Evolutionary conservation across 2,113 vertebrate genomes (phyloP), one percentile per base, ranked within the genome.

Genomic region (Hassar affinis): DNA sequence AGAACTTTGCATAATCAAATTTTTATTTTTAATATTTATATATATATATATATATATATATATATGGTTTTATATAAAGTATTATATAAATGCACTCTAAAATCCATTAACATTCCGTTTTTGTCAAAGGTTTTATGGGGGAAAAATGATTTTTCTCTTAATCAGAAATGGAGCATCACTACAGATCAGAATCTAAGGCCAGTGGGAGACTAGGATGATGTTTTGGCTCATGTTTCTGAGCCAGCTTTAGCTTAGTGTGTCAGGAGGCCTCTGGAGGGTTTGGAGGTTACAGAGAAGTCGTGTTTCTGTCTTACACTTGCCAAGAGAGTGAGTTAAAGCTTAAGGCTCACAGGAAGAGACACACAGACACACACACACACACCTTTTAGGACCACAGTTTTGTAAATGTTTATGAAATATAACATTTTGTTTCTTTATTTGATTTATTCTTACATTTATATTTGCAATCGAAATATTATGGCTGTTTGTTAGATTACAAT

Each of bases 381-480:
- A 66, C 56, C 35, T 62, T 54, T 83, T 57, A 18, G 27, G 81
- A 68, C 77, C 30, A 20, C 66, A 85, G 66, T 71, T 82, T 79
- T 69, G 59, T 74, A 72, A 86, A 85, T 68, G 52, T 78, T 86
- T 74, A 80, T 71, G 78, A 85, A 85, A 87, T 78, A 45, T 61
- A 76, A 82, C 74, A 84, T 84, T 80, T 81, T 86, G 38, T 35
- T 42, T 42, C 38, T 42, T 42, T 42, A 42, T 42, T 42, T 42
- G 2, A 42, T 42, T 42, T 42, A 6, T 42, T 42, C 38, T 42
- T 42, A 6, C 3, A 42, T 42, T 42, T 42, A 42, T 42, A 3
- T 6, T 27, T 18, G 49, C 20, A 51, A 18, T 52, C 20, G 17
- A 49, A 49, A 14, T 47, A 30, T 11, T 47, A 33, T 2, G 22